These are phyloP conservation scores for Dicrurus megarhynchus DNA, from an alignment of 2,113 vertebrate species.

Conservation along the genomic window DNA sequence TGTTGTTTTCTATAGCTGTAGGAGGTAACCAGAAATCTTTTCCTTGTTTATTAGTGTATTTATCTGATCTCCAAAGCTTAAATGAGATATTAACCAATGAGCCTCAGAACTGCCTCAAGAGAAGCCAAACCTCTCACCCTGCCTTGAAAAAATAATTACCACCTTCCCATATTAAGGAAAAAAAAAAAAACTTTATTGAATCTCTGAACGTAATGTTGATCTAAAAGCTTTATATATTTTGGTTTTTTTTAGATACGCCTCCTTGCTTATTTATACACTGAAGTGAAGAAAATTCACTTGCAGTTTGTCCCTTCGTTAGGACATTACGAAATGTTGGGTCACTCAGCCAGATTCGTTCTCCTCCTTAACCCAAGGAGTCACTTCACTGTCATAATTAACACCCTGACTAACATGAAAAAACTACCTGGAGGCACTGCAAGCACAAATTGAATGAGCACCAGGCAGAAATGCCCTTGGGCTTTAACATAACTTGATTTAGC, in stretches of 20 bases:
- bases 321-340: not conserved
- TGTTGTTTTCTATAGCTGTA: not conserved
- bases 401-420: not conserved
- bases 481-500: constrained; percentile 2
- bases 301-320: not conserved
- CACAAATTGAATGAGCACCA: not conserved
- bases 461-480: not conserved
- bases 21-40: not conserved
- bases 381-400: constrained; percentile 33
- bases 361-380: not conserved
- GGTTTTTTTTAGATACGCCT: not conserved
- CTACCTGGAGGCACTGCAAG: not conserved
- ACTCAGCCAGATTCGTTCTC: not conserved
- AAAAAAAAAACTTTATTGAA: not conserved
- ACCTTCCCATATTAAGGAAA: not conserved
- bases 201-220: not conserved
- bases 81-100: not conserved
- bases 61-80: not conserved
- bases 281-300: not conserved
- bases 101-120: not conserved
- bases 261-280: not conserved
- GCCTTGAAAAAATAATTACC: not conserved
- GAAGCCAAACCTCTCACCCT: not conserved
- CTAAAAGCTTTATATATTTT: not conserved
- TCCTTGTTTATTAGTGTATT: not conserved